Evolutionary conservation across 2,888 invertebrate species (phyloP).

Genomic region (Eupithecia centaureata): DNA sequence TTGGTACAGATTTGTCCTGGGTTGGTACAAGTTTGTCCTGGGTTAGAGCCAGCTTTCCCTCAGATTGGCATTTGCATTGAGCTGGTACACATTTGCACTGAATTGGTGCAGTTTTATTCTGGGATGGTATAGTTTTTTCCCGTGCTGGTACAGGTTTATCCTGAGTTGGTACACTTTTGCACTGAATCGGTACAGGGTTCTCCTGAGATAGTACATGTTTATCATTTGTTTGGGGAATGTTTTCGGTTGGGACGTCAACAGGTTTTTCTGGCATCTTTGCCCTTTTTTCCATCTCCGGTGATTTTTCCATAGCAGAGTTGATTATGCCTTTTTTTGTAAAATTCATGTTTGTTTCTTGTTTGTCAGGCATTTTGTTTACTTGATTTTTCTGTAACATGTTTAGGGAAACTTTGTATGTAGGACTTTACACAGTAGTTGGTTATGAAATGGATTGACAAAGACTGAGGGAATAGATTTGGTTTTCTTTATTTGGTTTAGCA

Average conservation of each 20-base stretch:
- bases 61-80: not conserved
- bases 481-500: not conserved
- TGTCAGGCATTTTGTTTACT: constrained; percentile 57
- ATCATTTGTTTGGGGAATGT: not conserved
- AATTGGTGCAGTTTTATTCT: not conserved
- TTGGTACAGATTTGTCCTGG: not conserved
- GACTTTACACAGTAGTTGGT: not conserved
- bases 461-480: not conserved
- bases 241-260: not conserved
- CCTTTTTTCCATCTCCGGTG: constrained; percentile 44
- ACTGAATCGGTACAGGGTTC: constrained; percentile 9
- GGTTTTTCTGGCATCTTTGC: not conserved
- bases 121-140: not conserved
- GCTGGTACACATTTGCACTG: constrained; percentile 6
- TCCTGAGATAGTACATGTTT: constrained; percentile 17
- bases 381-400: constrained; percentile 64
- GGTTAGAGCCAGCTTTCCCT: not conserved
- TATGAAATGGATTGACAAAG: not conserved
- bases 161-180: not conserved
- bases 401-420: not conserved
- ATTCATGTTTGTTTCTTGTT: constrained; percentile 37
- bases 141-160: not conserved
- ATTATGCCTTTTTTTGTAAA: constrained; percentile 45
- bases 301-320: constrained; percentile 34
- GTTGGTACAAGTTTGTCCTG: not conserved